Base-by-base conservation (phyloP, 2,797 vertebrate species). In the Florisuga fusca region DNA sequence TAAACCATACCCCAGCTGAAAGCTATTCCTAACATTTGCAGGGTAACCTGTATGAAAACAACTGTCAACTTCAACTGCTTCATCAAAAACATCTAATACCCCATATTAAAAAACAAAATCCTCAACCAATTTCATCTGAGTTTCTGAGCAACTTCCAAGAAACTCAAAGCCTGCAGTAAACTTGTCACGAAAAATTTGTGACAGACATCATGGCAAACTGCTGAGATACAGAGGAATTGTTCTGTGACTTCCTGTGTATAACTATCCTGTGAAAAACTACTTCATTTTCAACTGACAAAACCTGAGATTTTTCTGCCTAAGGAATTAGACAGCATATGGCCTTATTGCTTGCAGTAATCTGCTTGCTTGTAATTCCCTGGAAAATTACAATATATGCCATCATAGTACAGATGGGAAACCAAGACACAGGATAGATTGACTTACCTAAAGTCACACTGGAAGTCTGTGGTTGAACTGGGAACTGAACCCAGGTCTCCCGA, bases 391-490 rank as follows among this genome's bases (percentile, higher is more conserved):
- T 1, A 10, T 81, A 85, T n/a, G 46, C 73, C 89, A 75, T 75
- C 87, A 57, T 31, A 53, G 33, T 45, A 85, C 36, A 89, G 79
- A 75, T 81, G 79, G 93, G 62, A 94, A 95, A 84, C 43, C 58
- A 79, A 93, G 78, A 87, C 43, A 80, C 82, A 84, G 89, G 79
- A 85, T 5, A 91, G 79, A 95, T 88, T 34, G 69, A 97, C 94
- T 97, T 96, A 96, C 94, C 95, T 96, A 91, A 96, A 90, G 59
- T 95, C 96, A 97, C 91, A 94, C 26, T 92, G 94, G 92, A 95
- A 94, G 93, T 90, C 96, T 94, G 93, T 95, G 92, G 94, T 92
- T 97, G 95, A 97, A 95, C 96, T 96, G 87, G 95, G 79, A 95
- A 96, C 94, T 61, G 94, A 94, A 95, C 96, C 85, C 67, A 94